A percentile compares a stretch with the other conserved stretches of the same genome.
These are phyloP conservation scores for Mylabris sibirica DNA, from an alignment of 2,888 invertebrate species.

Conservation along the genomic window DNA sequence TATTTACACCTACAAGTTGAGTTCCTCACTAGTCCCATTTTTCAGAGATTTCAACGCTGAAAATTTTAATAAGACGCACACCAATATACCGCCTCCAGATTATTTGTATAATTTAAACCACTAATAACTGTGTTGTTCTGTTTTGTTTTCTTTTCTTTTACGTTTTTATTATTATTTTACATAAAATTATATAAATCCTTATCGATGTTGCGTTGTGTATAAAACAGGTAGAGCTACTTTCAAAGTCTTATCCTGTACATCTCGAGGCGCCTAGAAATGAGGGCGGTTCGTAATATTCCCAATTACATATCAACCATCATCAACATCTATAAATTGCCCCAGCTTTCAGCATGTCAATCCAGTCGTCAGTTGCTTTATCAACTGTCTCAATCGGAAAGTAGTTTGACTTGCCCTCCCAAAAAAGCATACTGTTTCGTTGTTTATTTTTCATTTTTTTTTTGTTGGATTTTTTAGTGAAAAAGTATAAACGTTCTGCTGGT, in stretches of 20 bases:
- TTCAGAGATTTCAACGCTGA: background rate
- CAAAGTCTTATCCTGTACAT: background rate
- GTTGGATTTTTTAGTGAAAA: background rate
- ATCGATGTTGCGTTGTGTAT: background rate
- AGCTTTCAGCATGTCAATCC: background rate
- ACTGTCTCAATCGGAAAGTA: background rate
- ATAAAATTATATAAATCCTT: background rate
- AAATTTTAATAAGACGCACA: background rate
- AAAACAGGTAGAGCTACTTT: conserved; percentile 8
- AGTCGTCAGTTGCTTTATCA: background rate
- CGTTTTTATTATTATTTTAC: background rate
- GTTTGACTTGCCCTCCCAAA: background rate
- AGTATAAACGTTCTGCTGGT: background rate
- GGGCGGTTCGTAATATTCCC: background rate
- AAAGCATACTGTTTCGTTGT: background rate
- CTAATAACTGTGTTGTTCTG: background rate
- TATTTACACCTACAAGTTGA: background rate
- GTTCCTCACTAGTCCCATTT: background rate
- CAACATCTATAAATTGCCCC: background rate
- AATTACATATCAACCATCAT: background rate
- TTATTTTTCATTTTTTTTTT: background rate
- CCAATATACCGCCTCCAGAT: background rate
- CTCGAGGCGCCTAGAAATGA: conserved; percentile 11
- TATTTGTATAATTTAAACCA: background rate
- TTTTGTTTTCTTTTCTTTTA: background rate